Percentiles rank a stretch among this genome's conserved stretches.
These are phyloP conservation scores for Platichthys stellatus DNA, from an alignment of 2,113 vertebrate species.

Conservation along the genomic window DNA sequence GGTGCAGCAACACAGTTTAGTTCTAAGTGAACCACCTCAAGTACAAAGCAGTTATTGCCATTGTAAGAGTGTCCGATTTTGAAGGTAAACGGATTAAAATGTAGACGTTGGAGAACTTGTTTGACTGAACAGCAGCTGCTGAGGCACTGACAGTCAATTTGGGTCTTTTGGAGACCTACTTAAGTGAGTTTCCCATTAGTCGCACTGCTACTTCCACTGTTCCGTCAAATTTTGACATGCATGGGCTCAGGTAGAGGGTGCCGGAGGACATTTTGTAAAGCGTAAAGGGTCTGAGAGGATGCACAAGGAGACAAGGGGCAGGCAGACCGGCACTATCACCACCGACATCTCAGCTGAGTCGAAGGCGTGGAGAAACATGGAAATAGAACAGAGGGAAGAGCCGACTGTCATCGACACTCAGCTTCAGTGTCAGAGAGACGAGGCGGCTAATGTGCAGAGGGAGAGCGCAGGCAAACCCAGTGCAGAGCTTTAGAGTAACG, in stretches of 20 bases:
- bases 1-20: neutral
- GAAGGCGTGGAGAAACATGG: slow-evolving; percentile 14
- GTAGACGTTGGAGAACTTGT: neutral
- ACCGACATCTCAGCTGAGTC: slow-evolving; percentile 15
- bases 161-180: slow-evolving; percentile 10
- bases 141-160: neutral
- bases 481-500: neutral
- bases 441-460: neutral
- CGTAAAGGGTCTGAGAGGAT: neutral
- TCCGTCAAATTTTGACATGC: neutral
- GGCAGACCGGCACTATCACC: neutral
- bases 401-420: slow-evolving; percentile 22
- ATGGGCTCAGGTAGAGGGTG: neutral
- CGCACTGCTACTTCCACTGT: neutral
- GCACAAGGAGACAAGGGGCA: slow-evolving; percentile 19
- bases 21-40: too few species aligned
- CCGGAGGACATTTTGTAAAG: slow-evolving; percentile 18
- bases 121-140: neutral
- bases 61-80: neutral
- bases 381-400: slow-evolving; percentile 16
- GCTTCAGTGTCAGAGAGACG: slow-evolving; percentile 3
- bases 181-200: neutral
- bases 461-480: neutral
- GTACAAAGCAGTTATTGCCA: neutral
- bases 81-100: neutral